phyloP scores from a whole-genome alignment of 2,888 invertebrate genomes.

The Tachina fera region DNA sequence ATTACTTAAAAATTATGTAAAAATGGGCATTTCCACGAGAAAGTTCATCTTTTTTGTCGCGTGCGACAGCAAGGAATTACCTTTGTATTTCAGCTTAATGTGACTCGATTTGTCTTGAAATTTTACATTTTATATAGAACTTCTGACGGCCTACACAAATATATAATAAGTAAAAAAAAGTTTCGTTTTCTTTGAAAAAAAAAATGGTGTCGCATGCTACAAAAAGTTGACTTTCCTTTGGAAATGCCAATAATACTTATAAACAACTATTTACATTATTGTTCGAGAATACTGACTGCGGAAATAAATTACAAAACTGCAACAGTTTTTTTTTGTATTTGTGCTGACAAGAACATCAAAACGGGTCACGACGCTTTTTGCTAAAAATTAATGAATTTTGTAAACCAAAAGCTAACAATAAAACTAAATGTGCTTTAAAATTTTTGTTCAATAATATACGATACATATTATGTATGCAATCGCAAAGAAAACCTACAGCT shows the following conservation, averaged over 20 bases:
- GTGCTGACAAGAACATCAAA: conserved; percentile 48
- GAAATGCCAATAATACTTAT: no score
- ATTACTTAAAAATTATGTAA: background rate
- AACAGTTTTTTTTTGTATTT: conserved; percentile 15
- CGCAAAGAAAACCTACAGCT: background rate
- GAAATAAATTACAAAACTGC: conserved; percentile 53
- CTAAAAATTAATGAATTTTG: conserved; percentile 23
- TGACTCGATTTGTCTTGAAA: no score
- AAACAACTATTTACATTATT: conserved; percentile 33
- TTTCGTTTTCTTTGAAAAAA: no score
- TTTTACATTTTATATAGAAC: no score
- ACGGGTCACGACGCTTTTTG: conserved; percentile 50
- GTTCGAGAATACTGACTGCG: conserved; percentile 46
- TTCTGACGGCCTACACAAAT: no score
- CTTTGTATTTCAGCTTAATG: no score
- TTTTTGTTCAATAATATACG: conserved; percentile 1
- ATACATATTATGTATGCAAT: background rate
- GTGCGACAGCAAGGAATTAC: no score
- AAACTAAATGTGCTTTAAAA: background rate
- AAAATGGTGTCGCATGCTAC: no score
- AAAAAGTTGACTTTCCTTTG: no score
- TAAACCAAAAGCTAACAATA: background rate
- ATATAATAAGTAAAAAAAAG: no score
- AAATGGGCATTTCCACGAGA: no score
- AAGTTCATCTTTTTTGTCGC: no score